Conservation (phyloP, 1,140 invertebrate genomes). For the Drosophila mayri region DNA sequence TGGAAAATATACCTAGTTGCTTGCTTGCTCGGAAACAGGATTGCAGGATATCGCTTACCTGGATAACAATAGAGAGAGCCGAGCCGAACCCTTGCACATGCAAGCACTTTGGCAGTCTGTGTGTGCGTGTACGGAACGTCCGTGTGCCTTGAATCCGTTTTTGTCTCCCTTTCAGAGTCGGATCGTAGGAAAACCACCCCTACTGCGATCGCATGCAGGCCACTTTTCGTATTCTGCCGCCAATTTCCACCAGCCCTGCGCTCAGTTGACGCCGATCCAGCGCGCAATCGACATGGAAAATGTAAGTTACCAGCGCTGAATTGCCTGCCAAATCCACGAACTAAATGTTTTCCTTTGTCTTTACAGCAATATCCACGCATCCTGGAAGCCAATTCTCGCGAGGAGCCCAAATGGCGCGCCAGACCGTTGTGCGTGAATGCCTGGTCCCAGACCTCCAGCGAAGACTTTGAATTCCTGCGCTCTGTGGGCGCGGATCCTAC, state of each 20-base stretch:
- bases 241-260: constrained; percentile 47
- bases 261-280: constrained; percentile 54
- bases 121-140: constrained; percentile 55
- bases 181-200: constrained; percentile 50
- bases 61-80: constrained; percentile 21
- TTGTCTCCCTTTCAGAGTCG: constrained; percentile 9
- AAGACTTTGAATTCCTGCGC: constrained; percentile 56
- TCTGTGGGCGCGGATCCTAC: constrained; percentile 30
- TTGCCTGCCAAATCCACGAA: neutral
- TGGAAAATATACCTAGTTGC: constrained; percentile 53
- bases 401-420: constrained; percentile 13
- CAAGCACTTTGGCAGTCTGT: neutral
- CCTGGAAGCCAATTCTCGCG: constrained; percentile 32
- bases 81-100: constrained; percentile 20
- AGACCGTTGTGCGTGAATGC: constrained; percentile 60
- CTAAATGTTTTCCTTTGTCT: neutral
- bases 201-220: constrained; percentile 28
- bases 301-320: constrained; percentile 37
- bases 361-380: constrained; percentile 40
- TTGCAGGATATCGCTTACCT: constrained; percentile 45
- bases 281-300: constrained; percentile 55
- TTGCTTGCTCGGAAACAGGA: constrained; percentile 12
- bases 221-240: constrained; percentile 73
- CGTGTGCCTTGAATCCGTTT: constrained; percentile 69
- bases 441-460: constrained; percentile 72